Evolutionary conservation across 2,888 invertebrate species (phyloP).

Genomic region (Pheosia tremula): DNA sequence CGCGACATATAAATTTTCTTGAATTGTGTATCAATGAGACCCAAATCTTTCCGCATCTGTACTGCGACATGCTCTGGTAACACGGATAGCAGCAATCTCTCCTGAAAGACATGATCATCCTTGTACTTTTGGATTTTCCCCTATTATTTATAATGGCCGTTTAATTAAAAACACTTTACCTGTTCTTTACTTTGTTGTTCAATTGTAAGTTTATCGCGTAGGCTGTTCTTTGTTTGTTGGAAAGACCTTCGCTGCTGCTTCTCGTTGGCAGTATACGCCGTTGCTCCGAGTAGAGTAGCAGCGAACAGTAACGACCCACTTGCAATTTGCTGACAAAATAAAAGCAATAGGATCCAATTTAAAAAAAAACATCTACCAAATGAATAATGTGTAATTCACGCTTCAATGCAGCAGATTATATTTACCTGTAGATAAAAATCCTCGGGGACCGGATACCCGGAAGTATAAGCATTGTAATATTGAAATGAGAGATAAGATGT

Average conservation of each 20-base stretch:
- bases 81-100: slow-evolving; percentile 95
- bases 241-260: slow-evolving; percentile 95
- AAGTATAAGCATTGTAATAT: slow-evolving; percentile 63
- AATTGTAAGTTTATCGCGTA: slow-evolving; percentile 95
- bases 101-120: slow-evolving; percentile 83
- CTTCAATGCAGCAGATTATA: slow-evolving; percentile 1
- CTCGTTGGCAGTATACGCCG: slow-evolving; percentile 88
- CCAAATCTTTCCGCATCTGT: slow-evolving; percentile 97
- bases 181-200: slow-evolving; percentile 97
- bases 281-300: slow-evolving; percentile 89
- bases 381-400: not conserved
- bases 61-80: slow-evolving; percentile 98
- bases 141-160: too few species aligned
- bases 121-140: too few species aligned
- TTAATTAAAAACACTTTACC: slow-evolving; percentile 70
- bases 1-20: slow-evolving; percentile 99
- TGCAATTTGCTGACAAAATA: slow-evolving; percentile 86
- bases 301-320: slow-evolving; percentile 89
- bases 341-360: not conserved
- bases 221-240: slow-evolving; percentile 94
- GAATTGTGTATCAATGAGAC: slow-evolving; percentile 96
- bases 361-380: slow-evolving; percentile 9
- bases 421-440: slow-evolving; percentile 71
- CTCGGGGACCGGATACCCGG: slow-evolving; percentile 60
- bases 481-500: slow-evolving; percentile 65